Conservation (phyloP, 2,113 vertebrate species). For the Ptychochromis oligacanthus region DNA sequence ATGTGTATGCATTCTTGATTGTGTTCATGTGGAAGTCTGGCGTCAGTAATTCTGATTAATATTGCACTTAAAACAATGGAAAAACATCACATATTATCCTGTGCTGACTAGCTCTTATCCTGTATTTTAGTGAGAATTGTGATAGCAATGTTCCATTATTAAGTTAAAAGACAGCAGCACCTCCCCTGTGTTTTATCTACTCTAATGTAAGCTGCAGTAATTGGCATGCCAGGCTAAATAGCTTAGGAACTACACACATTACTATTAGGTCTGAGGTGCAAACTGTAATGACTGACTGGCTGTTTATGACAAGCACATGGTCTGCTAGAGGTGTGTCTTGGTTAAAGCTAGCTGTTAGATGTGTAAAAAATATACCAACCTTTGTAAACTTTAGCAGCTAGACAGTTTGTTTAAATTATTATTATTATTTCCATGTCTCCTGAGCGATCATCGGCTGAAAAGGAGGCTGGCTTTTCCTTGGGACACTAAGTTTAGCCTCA, state of each 20-base stretch:
- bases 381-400: not conserved
- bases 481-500: not conserved
- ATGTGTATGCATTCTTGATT: not conserved
- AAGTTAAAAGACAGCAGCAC: not conserved
- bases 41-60: not conserved
- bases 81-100: not conserved
- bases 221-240: not conserved
- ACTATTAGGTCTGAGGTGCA: not conserved
- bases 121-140: not conserved
- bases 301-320: not conserved
- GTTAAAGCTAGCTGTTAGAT: not conserved
- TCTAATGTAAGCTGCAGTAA: not conserved
- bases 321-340: not conserved
- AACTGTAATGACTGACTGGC: not conserved
- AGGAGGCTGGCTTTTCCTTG: not conserved
- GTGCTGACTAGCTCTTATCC: not conserved
- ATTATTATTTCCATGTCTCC: not conserved
- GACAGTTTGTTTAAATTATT: not conserved
- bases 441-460: not conserved
- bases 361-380: not conserved
- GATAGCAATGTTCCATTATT: not conserved
- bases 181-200: not conserved
- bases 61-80: not conserved
- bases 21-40: conserved; percentile 10
- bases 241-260: not conserved